Conservation (phyloP, 2,888 invertebrate species). For the Melanostoma scalare region DNA sequence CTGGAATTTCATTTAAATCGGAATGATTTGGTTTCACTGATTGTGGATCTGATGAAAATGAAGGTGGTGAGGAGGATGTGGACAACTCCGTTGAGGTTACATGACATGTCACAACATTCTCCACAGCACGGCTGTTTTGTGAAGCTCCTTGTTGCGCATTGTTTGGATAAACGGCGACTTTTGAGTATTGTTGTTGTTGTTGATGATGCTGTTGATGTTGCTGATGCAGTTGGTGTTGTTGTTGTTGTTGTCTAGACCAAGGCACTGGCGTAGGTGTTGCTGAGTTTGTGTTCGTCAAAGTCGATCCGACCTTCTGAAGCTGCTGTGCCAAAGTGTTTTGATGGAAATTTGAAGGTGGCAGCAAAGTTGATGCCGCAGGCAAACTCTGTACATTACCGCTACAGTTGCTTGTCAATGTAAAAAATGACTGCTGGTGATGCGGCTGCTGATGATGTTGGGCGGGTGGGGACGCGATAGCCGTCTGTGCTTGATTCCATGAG, state of each 20-base stretch:
- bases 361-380: constrained; percentile 67
- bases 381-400: constrained; percentile 45
- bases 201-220: constrained; percentile 28
- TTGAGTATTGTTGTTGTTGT: constrained; percentile 67
- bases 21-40: constrained; percentile 78
- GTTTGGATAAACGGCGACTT: constrained; percentile 40
- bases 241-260: constrained; percentile 36
- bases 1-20: constrained; percentile 81
- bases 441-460: constrained; percentile 58
- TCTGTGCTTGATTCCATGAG: constrained; percentile 71
- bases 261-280: constrained; percentile 23
- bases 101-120: constrained; percentile 29
- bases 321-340: constrained; percentile 80
- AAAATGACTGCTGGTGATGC: constrained; percentile 42
- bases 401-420: constrained; percentile 50
- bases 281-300: constrained; percentile 49
- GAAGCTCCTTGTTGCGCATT: constrained; percentile 25
- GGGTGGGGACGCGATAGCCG: constrained; percentile 42
- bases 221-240: constrained; percentile 1
- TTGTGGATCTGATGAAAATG: constrained; percentile 30
- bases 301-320: constrained; percentile 77
- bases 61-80: constrained; percentile 8
- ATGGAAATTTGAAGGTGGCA: constrained; percentile 81
- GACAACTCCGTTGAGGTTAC: not conserved
- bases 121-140: constrained; percentile 17